Evolutionary conservation across 2,888 invertebrate genomes (phyloP), one percentile per base, ranked within the genome.

Genomic region (Beris morrisii): DNA sequence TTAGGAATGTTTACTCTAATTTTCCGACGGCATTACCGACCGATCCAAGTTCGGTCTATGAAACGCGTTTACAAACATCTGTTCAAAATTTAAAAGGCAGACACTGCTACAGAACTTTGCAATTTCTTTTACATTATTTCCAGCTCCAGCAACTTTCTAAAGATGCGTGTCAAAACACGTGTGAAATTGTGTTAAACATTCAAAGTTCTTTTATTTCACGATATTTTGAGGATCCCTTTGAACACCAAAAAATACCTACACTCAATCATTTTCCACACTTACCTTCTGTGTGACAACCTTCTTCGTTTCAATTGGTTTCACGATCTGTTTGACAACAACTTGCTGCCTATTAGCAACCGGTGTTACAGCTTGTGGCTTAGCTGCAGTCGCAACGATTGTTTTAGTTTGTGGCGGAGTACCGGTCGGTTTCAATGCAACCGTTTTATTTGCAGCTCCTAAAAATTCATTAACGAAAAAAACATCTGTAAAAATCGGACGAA

Each of bases 281-380:
- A 79, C 77, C 71, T 75, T 76, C 70, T 75, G 76, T 6, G 74
- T 67, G 4, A 72, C 61, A 31, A 67, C 48, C 68, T 73, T 72
- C 31, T 69, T 67, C 53, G 65, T 67, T 6, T 71, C 69, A 44
- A 70, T 65, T 64, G 70, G 72, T 67, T 73, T 72, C 0, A 72
- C 65, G 43, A 67, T 54, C 63, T 67, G 69, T 58, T 70, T 70
- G n/a, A 68, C 68, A 4, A 66, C 65, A n/a, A 70, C 46, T n/a
- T 69, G 64, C 57, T 70, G 70, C 30, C 61, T 50, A 38, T 69
- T 70, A 2, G 64, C 59, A n/a, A 64, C 50, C 28, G 61, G 58
- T 11, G 64, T 64, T 3, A 69, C 54, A n/a, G 59, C 44, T 45
- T 65, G 67, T 4, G 69, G 57, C 11, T 56, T 58, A 13, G 61